Evolutionary conservation across 2,113 vertebrate species (phyloP), one percentile per base, ranked within the genome.

Genomic region (Cinclus mexicanus): DNA sequence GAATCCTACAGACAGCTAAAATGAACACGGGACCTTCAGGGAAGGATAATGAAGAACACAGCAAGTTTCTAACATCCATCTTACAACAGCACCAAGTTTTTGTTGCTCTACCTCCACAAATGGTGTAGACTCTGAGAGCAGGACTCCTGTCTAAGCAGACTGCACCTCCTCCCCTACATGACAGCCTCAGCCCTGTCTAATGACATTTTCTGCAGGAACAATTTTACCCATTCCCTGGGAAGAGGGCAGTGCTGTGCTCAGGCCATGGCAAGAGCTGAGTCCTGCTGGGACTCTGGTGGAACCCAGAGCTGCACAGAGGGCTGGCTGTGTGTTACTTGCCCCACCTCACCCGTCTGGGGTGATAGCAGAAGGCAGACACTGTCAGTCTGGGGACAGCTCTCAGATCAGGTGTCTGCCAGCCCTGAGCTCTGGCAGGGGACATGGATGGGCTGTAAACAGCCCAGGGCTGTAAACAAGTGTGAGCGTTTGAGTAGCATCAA

Each of bases 301-400:
- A 20, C 49, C 63, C 44, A 6, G 52, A n/a, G 33, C 78, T 37
- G 33, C 57, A 4, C 59, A 9, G 19, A 0, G 28, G 12, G 12
- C 7, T n/a, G 29, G 11, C 56, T 64, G 0, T 0, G 2, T 0
- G 7, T 1, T 28, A 1, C 33, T 22, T 49, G 12, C 57, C 42
- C 25, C 20, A 1, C 12, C 28, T 46, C 52, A 1, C 56, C 3
- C 72, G 1, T 4, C 37, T 17, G 33, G 24, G 28, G n/a, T 4
- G 20, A 9, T 1, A 44, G 69, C 13, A 68, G 57, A 85, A 70
- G 65, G 14, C 56, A 79, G 49, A 14, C 39, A 3, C 24, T 13
- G 2, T 10, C 7, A 7, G 19, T 16, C 18, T 41, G 52, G 47
- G 9, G 59, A 6, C 35, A 37, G 70, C 74, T 41, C 81, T 23